Evolutionary conservation across 1,140 invertebrate genomes (phyloP), one percentile per base, ranked within the genome.

Genomic region (Sinonovacula constricta): DNA sequence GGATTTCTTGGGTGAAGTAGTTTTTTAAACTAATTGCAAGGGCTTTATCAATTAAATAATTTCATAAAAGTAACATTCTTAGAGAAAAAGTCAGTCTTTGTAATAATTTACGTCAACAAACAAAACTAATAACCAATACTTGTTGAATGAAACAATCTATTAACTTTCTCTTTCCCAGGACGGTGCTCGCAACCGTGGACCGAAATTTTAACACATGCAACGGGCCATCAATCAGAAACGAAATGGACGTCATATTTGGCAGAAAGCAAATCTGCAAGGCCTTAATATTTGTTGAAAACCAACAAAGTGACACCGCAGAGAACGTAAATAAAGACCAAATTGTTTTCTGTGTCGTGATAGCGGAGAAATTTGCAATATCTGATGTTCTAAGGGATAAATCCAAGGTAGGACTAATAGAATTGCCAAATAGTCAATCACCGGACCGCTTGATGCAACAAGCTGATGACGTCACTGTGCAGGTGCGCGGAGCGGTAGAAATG

Each of bases 401-500:
- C 3, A 78, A 78, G 54, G 28, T 70, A 18, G 75, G 75, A 4
- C n/a, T 78, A 49, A 63, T 78, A 5, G 75, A 78, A 60, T n/a
- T 78, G 33, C 75, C 75, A 26, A 78, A 78, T 28, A 78, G 75
- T 49, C 75, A 78, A 39, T 78, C 75, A n/a, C 67, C 75, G 15
- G 75, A 78, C 34, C 54, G 75, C 36, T 34, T 78, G 45, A 49
- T 78, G 5, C 57, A 78, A 34, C 66, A 69, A 53, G 66, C 66
- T n/a, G 75, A 78, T 66, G 66, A 78, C 22, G 70, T 78, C 15
- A 78, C 69, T 30, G 33, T 78, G 24, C 65, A 78, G 70, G 63
- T 78, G 4, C 69, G 67, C 33, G 75, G 75, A 22, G 63, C 57
- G 51, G 67, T 78, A 12, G 28, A 59, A 28, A 24, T 78, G 36